phyloP scores from a whole-genome alignment of 2,797 vertebrate genomes.

The Pantherophis alleghaniensis region DNA sequence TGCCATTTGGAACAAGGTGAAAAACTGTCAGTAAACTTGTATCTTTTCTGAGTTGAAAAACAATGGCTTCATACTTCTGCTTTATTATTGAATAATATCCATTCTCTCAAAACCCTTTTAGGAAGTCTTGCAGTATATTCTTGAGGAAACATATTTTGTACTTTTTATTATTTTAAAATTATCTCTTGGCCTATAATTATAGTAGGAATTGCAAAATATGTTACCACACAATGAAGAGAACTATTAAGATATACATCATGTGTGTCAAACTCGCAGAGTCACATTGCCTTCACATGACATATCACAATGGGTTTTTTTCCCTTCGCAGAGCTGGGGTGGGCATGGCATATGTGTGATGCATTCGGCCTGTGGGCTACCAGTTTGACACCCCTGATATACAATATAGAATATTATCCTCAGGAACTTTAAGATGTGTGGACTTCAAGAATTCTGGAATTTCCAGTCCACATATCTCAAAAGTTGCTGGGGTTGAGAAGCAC shows the following conservation, averaged over 20 bases:
- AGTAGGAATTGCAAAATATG: not conserved
- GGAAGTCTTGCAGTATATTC: not conserved
- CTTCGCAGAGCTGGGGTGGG: too few species aligned
- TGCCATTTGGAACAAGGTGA: not conserved
- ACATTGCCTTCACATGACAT: too few species aligned
- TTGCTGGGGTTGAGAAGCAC: not conserved
- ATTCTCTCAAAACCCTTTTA: not conserved
- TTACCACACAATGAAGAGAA: not conserved
- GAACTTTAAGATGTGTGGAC: not conserved
- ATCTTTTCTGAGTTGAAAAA: not conserved
- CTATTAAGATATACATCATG: not conserved
- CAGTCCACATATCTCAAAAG: not conserved
- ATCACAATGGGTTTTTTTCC: too few species aligned
- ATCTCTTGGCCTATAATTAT: not conserved
- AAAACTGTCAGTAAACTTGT: not conserved
- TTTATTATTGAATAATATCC: rapidly evolving
- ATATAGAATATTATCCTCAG: not conserved
- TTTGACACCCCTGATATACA: not conserved
- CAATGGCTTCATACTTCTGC: not conserved
- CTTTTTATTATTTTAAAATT: not conserved
- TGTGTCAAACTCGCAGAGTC: too few species aligned
- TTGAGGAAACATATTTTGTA: not conserved
- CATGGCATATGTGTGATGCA: too few species aligned
- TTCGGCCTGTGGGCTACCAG: too few species aligned
- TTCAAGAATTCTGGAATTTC: not conserved